Evolutionary conservation across 92 coral and sea anemone species (phyloP).

Genomic region (Diadumene lineata): DNA sequence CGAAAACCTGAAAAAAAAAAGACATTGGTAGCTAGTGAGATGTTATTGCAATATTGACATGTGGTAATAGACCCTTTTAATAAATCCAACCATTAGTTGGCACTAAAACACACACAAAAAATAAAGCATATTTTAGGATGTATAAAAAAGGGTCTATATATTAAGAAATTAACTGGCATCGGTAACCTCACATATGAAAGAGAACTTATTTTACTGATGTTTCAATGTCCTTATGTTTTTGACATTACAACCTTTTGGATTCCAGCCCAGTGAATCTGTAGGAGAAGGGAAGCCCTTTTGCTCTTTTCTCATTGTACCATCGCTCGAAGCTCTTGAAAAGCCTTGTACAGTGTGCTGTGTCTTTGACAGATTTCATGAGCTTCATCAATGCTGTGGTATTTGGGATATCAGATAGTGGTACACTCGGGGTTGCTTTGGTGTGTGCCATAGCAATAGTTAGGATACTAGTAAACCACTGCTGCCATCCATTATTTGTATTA

Average conservation of each 20-base stretch:
- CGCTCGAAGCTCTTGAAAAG: not conserved
- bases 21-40: too few species aligned
- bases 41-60: too few species aligned
- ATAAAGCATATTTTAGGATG: too few species aligned
- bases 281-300: not conserved
- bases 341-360: not conserved
- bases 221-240: too few species aligned
- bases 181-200: too few species aligned
- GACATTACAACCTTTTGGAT: slow-evolving; percentile 55
- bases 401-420: slow-evolving; percentile 31
- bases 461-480: slow-evolving; percentile 35
- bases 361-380: slow-evolving; percentile 43
- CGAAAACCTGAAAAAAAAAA: too few species aligned
- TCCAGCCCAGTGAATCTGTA: not conserved
- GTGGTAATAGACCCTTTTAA: too few species aligned
- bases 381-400: slow-evolving; percentile 32
- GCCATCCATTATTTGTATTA: slow-evolving; percentile 63
- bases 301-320: not conserved
- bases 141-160: too few species aligned
- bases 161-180: too few species aligned
- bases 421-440: slow-evolving; percentile 31
- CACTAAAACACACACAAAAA: too few species aligned
- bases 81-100: too few species aligned
- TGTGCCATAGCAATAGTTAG: slow-evolving; percentile 45
- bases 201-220: too few species aligned